These are phyloP conservation scores for Choreutis nemorana DNA, from an alignment of 2,888 invertebrate genomes.

Conservation along the genomic window DNA sequence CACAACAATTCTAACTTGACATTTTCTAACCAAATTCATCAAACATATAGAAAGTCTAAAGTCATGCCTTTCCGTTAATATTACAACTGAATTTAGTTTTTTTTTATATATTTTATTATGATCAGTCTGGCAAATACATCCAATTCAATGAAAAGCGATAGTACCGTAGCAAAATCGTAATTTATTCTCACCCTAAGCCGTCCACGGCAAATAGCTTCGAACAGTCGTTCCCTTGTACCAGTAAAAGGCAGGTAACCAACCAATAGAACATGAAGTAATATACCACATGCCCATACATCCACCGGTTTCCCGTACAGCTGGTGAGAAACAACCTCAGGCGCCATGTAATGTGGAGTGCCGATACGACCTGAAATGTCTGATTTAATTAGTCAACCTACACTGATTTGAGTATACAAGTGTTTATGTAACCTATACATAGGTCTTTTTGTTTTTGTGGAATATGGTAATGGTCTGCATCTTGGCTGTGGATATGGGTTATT, in stretches of 20 bases:
- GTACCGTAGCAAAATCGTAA: slow-evolving; percentile 1
- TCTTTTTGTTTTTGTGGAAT: no score
- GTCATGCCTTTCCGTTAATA: no score
- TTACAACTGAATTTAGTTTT: no score
- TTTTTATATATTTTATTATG: background rate
- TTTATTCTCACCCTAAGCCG: slow-evolving; percentile 72
- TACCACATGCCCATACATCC: slow-evolving; percentile 98
- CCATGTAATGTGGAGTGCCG: slow-evolving; percentile 97
- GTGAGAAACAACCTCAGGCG: slow-evolving; percentile 94
- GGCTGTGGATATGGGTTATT: no score
- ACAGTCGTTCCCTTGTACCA: slow-evolving; percentile 92
- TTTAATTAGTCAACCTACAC: no score
- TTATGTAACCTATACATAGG: no score
- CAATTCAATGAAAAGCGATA: background rate
- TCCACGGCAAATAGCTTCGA: slow-evolving; percentile 89
- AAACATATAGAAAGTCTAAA: no score
- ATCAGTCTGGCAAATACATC: no score
- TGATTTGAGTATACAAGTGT: no score
- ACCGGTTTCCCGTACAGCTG: slow-evolving; percentile 93
- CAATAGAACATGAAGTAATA: slow-evolving; percentile 90
- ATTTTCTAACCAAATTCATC: no score
- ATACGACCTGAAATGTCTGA: slow-evolving; percentile 75
- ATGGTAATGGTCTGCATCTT: no score
- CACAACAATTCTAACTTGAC: no score
- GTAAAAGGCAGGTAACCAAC: slow-evolving; percentile 95